Base-by-base conservation (phyloP, 1,140 invertebrate species). In the Oncopodura yosiiana region DNA sequence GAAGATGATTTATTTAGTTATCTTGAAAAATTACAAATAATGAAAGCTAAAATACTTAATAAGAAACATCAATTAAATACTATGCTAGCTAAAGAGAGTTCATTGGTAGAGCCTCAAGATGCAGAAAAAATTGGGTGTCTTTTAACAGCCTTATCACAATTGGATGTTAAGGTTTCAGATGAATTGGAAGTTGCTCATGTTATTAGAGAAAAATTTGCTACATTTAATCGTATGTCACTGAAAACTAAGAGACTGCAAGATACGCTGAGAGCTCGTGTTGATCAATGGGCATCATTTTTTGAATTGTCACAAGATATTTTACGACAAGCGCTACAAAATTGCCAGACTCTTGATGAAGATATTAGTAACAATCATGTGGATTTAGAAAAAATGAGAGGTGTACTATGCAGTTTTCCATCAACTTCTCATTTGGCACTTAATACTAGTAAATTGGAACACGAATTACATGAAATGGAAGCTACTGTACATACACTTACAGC, bases 1-100 rank as follows among this genome's bases (percentile, higher is more conserved):
- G 83, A 86, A 60, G 84, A 87, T 58, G 84, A 88, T 66, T 71
- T 89, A 3, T 80, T 83, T 57, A 69, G 86, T 1, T 88, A 87
- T 62, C 79, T 87, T 19, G 83, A 87, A 68, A 72, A 84, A 45
- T 69, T 88, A 12, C 82, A 86, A 59, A 81, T 87, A 1, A 74
- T 87, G 58, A 81, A 78, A 21, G 76, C 78, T 2, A 76, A 84
- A n/a, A 77, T 86, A 1, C 78, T 79, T 30, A 75, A 79, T 14
- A 84, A 87, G 62, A 81, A 56, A 38, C 58, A 61, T 48, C 62
- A 64, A 27, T 44, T 64, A 21, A 61, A 59, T 32, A 49, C 60
- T n/a, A 32, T 61, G 9, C 36, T 55, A 12, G 26, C 49, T 1
- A 58, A 85, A 68, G 82, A 86, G 63, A 81, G 83, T 3, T 73